phyloP scores from a whole-genome alignment of 2,797 vertebrate species.

The Cetoscarus ocellatus region DNA sequence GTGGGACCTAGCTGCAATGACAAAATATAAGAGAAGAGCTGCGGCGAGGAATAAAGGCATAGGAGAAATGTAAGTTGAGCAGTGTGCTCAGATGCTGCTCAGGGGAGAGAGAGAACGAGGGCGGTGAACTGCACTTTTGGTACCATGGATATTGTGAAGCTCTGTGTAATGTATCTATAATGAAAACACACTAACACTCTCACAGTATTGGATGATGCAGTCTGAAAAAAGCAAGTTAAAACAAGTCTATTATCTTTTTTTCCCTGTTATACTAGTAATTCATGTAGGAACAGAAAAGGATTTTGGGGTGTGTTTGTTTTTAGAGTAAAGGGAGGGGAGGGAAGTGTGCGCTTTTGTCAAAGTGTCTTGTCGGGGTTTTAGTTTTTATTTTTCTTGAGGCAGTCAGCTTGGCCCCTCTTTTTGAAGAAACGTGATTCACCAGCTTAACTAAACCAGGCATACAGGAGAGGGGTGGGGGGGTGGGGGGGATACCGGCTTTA shows the following conservation, averaged over 20 bases:
- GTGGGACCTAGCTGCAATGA: slow-evolving; percentile 72
- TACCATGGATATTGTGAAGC: slow-evolving; percentile 84
- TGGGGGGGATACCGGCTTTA: slow-evolving; percentile 72
- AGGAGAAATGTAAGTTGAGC: slow-evolving; percentile 67
- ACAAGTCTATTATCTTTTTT: slow-evolving; percentile 73
- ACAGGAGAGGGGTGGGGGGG: slow-evolving; percentile 7
- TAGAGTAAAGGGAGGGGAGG: slow-evolving; percentile 45
- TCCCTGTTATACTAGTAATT: slow-evolving; percentile 79
- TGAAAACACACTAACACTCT: slow-evolving; percentile 84
- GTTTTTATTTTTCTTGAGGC: slow-evolving; percentile 68
- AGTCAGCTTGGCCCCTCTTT: slow-evolving; percentile 76
- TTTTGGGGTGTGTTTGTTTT: slow-evolving; percentile 62
- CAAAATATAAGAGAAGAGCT: slow-evolving; percentile 57
- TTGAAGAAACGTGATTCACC: slow-evolving; percentile 83
- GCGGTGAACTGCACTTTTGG: slow-evolving; percentile 87
- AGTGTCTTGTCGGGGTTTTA: slow-evolving; percentile 75
- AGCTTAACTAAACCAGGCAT: slow-evolving; percentile 83
- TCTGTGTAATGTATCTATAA: slow-evolving; percentile 82
- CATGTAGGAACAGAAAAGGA: slow-evolving; percentile 73
- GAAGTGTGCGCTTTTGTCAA: slow-evolving; percentile 70
- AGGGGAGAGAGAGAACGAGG: slow-evolving; percentile 66
- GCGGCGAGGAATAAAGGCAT: slow-evolving; percentile 27
- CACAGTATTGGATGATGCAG: slow-evolving; percentile 84
- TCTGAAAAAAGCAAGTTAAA: slow-evolving; percentile 73
- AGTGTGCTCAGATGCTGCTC: slow-evolving; percentile 81